Conservation (phyloP, 2,888 invertebrate genomes). For the Conops quadrifasciatus region DNA sequence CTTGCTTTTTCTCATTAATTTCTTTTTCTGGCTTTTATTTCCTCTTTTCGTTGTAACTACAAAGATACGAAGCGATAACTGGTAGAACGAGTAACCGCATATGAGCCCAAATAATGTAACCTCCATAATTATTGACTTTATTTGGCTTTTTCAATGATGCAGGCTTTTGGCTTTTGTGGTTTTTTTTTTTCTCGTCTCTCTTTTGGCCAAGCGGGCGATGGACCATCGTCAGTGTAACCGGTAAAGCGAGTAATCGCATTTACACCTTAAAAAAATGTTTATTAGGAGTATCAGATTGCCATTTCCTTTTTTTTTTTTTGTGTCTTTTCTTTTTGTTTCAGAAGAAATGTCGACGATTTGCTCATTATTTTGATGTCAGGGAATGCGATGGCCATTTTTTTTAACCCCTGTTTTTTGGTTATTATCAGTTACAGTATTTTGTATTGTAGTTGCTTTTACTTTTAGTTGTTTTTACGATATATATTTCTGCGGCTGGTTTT, state of each 20-base stretch:
- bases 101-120: too few species aligned
- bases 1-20: too few species aligned
- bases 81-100: too few species aligned
- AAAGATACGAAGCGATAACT: too few species aligned
- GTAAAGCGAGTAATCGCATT: constrained; percentile 13
- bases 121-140: too few species aligned
- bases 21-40: too few species aligned
- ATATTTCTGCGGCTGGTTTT: not conserved
- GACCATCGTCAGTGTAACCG: not conserved
- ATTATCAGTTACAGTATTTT: not conserved
- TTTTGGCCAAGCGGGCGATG: not conserved
- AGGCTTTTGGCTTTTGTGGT: too few species aligned
- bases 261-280: not conserved
- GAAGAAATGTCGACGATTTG: not conserved
- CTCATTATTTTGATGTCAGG: not conserved
- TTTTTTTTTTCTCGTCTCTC: not conserved
- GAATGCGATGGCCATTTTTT: constrained; percentile 30
- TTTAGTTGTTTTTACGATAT: not conserved
- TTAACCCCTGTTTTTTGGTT: not conserved
- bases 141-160: too few species aligned
- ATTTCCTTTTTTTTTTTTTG: constrained; percentile 1
- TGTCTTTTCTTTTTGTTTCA: not conserved
- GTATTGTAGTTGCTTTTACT: constrained; percentile 7
- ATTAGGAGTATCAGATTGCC: not conserved
- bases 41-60: too few species aligned